phyloP scores from a whole-genome alignment of 2,797 vertebrate species.

The Takifugu rubripes region DNA sequence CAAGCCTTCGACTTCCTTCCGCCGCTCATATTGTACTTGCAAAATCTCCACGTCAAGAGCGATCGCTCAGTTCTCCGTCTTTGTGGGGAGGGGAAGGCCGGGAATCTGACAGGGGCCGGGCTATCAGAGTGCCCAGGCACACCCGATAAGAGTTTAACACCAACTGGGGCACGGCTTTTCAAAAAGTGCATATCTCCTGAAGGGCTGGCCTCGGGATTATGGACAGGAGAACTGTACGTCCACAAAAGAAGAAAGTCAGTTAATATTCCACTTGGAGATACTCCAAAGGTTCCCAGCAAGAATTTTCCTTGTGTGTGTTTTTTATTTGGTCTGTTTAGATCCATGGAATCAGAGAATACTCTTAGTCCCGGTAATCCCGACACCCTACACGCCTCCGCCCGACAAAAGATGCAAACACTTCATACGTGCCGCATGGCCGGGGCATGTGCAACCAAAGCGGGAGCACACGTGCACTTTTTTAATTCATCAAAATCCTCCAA shows the following conservation, averaged over 20 bases:
- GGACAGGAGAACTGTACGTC: slow-evolving; percentile 59
- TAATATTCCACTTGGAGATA: slow-evolving; percentile 50
- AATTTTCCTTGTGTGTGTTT: slow-evolving; percentile 32
- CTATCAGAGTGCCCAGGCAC: slow-evolving; percentile 63
- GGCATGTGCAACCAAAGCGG: slow-evolving; percentile 17
- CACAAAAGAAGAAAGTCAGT: slow-evolving; percentile 60
- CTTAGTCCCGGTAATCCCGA: too few relatives aligned
- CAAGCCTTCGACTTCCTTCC: slow-evolving; percentile 66
- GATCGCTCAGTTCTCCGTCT: slow-evolving; percentile 74
- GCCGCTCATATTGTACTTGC: slow-evolving; percentile 69
- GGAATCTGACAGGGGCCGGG: slow-evolving; percentile 61
- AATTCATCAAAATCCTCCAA: slow-evolving; percentile 43
- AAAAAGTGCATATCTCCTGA: slow-evolving; percentile 59
- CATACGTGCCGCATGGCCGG: not conserved
- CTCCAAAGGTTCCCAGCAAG: slow-evolving; percentile 54
- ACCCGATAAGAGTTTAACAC: slow-evolving; percentile 62
- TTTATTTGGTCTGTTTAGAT: slow-evolving; percentile 47
- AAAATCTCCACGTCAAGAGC: slow-evolving; percentile 68
- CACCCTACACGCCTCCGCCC: not conserved
- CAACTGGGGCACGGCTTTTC: slow-evolving; percentile 49
- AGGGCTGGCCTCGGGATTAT: slow-evolving; percentile 61
- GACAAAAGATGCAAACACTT: slow-evolving; percentile 8
- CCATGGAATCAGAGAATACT: slow-evolving; percentile 3
- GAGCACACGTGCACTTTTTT: slow-evolving; percentile 38
- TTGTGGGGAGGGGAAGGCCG: slow-evolving; percentile 45